Base-by-base conservation (phyloP, 2,888 invertebrate species). In the Apamea crenata region DNA sequence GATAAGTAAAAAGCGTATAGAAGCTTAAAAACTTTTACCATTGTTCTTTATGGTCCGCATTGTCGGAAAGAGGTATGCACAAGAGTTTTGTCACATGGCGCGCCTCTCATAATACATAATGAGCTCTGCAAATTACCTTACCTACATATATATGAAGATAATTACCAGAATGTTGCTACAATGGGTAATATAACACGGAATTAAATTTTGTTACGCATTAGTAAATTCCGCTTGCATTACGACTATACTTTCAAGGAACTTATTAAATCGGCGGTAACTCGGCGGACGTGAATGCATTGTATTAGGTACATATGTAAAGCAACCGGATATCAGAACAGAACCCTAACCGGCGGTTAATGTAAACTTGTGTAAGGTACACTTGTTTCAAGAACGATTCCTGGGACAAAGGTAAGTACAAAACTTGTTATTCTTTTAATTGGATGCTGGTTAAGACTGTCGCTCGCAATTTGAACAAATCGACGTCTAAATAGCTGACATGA, bases 11-110 rank as follows among this genome's bases (percentile, higher is more conserved):
- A 92, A 90, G 88, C 88, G 89, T 89, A 90, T 90, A 88, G 87
- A 89, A 89, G 89, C 86, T 90, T 91, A 80, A 90, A 91, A 92
- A 93, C 92, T 93, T 93, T 93, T 92, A 91, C 92, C 92, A 94
- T 94, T 94, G 94, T 94, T 93, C 91, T 89, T 82, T 73, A 82
- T 82, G 87, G 80, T 84, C 87, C 61, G 74, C 82, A 83, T 83
- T 87, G 83, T 86, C 82, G 87, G 74, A 83, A 87, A 82, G 83
- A 85, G 53, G 79, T 82, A 84, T 83, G 80, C 76, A 84, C n/a
- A 80, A 79, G 77, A 81, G 80, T 82, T 89, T 89, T 89, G 86
- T 85, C 88, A 90, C 87, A 89, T 91, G 92, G 92, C 93, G 93
- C 91, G 93, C 91, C 93, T 90, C 93, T 90, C 91, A 85, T 87